These are phyloP conservation scores for Melanocharis versteri DNA, from an alignment of 2,113 vertebrate genomes.

Conservation along the genomic window DNA sequence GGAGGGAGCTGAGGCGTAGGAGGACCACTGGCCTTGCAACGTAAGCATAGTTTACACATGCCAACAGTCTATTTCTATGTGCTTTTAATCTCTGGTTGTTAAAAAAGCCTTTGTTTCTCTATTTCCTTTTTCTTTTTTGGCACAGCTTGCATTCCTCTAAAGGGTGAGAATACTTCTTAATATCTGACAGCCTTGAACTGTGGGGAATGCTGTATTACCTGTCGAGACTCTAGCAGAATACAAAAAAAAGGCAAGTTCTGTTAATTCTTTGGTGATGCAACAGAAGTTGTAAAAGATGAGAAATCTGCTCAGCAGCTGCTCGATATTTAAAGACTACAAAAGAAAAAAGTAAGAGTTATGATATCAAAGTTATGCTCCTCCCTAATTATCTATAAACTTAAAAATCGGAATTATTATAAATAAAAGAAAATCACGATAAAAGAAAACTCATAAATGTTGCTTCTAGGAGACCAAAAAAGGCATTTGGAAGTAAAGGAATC, in stretches of 20 bases:
- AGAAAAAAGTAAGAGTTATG: background rate
- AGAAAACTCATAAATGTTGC: background rate
- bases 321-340: background rate
- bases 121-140: background rate
- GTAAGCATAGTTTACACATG: background rate
- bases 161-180: background rate
- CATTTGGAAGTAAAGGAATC: background rate
- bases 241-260: background rate
- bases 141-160: fast-evolving
- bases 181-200: background rate
- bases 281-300: background rate
- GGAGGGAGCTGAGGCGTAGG: fast-evolving
- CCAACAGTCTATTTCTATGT: background rate
- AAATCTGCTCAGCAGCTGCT: background rate
- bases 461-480: background rate
- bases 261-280: background rate
- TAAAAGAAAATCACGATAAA: background rate
- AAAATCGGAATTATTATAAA: background rate
- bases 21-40: background rate
- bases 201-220: background rate
- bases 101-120: background rate
- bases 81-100: background rate
- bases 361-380: background rate
- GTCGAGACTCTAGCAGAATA: background rate
- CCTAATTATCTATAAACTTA: background rate